Base-by-base conservation (phyloP, 2,888 invertebrate genomes). In the Diadegma fenestrale region DNA sequence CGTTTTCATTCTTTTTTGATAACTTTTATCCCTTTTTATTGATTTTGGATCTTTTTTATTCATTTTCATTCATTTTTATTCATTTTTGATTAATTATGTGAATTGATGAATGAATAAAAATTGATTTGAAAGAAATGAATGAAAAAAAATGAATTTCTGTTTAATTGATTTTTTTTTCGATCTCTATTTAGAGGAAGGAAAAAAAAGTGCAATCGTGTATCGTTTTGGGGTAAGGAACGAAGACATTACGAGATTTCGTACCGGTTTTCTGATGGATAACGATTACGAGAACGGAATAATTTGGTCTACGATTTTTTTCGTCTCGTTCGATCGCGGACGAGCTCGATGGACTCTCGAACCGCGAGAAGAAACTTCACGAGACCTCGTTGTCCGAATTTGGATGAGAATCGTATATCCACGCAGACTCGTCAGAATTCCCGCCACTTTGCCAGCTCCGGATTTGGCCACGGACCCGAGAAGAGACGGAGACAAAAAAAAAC, bases 331-430 rank as follows among this genome's bases (percentile, higher is more conserved):
- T 37, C 37, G 37, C 37, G 79, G 48, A 79, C 45, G 61, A 61
- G 43, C 69, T 63, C 75, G 41, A 73, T 41, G 22, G 22, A 14
- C 26, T 73, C 48, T 73, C 48, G 76, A 77, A 30, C 37, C 51
- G 66, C 30, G 64, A 48, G 51, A 66, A 48, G 51, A 66, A 41
- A 30, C 41, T n/a, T 22, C 6, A 14, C 17, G 26, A 79, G 61
- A 71, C 79, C 79, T 69, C 79, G 79, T 71, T 79, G 26, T 61
- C 78, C 82, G 64, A 66, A 73, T 82, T 78, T 73, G 82, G 82
- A 58, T 63, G 45, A 68, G 71, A 58, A 37, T 58, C 78, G 75
- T 72, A 58, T 43, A 51, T 5, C 0, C 37, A 10, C 8, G 37
- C 37, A 37, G 51, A n/a, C 61, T 26, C 48, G 19, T 10, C 61